These are phyloP conservation scores for Theretra japonica DNA, from an alignment of 2,888 invertebrate species.

Conservation along the genomic window DNA sequence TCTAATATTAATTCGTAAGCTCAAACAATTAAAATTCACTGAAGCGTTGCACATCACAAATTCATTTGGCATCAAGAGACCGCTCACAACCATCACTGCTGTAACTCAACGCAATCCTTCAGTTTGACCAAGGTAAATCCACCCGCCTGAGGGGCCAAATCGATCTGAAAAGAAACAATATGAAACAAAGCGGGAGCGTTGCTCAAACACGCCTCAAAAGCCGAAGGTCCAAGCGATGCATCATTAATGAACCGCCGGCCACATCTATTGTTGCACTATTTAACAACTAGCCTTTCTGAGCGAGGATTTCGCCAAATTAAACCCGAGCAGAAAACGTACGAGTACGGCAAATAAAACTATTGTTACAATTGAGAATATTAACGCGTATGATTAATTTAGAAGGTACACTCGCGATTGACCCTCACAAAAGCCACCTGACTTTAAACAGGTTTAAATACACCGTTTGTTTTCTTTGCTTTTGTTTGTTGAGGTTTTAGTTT, in stretches of 20 bases:
- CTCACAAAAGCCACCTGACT: conserved; percentile 8
- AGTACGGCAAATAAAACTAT: conserved; percentile 31
- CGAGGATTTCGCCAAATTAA: conserved; percentile 67
- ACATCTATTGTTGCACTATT: conserved; percentile 81
- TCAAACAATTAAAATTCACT: no score
- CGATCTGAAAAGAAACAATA: conserved; percentile 14
- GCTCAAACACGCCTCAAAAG: conserved; percentile 63
- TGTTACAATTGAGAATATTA: conserved; percentile 27
- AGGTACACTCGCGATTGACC: conserved; percentile 1
- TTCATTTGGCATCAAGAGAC: no score
- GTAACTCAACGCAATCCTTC: neutral
- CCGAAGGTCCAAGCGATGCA: conserved; percentile 73
- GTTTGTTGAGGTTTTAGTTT: neutral
- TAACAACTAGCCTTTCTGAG: conserved; percentile 62
- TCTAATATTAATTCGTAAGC: no score
- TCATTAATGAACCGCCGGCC: conserved; percentile 72
- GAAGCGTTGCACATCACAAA: no score
- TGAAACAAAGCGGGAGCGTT: conserved; percentile 21
- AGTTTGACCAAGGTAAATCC: neutral
- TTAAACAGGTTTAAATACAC: neutral
- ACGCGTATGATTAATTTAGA: conserved; percentile 16
- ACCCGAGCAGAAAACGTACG: conserved; percentile 52
- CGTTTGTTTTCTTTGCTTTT: conserved; percentile 18
- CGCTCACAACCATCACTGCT: neutral
- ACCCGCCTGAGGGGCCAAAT: neutral